phyloP scores from a whole-genome alignment of 2,888 invertebrate species.

The Stegophylla sp. region DNA sequence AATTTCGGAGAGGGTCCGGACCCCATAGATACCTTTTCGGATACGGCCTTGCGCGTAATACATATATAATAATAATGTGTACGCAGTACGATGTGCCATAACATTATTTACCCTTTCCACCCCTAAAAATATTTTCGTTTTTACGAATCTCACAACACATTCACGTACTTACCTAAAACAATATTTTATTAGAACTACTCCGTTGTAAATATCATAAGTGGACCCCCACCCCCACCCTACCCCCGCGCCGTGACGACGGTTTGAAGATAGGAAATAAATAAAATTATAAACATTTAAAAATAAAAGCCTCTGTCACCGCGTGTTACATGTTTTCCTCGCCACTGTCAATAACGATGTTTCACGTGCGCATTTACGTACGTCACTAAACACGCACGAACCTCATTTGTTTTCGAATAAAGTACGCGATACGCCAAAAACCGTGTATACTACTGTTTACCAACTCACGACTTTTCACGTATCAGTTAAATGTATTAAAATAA shows the following conservation, averaged over 20 bases:
- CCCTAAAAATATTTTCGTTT: background rate
- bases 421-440: background rate
- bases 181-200: too few species aligned
- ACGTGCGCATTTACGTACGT: background rate
- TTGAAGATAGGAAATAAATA: background rate
- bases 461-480: slow-evolving; percentile 8
- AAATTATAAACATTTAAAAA: slow-evolving; percentile 9
- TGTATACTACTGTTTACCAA: background rate
- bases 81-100: too few species aligned
- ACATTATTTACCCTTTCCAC: too few species aligned
- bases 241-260: too few species aligned
- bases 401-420: slow-evolving; percentile 32
- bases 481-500: background rate
- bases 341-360: slow-evolving; percentile 12
- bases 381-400: slow-evolving; percentile 13
- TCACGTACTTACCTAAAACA: too few species aligned
- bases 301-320: background rate
- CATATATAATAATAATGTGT: too few species aligned
- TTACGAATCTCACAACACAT: background rate
- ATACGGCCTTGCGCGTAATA: too few species aligned
- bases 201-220: too few species aligned
- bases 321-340: background rate
- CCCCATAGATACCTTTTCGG: too few species aligned
- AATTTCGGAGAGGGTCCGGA: too few species aligned
- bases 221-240: too few species aligned